phyloP scores from a whole-genome alignment of 2,888 invertebrate species.

The Acrobasis consociella region DNA sequence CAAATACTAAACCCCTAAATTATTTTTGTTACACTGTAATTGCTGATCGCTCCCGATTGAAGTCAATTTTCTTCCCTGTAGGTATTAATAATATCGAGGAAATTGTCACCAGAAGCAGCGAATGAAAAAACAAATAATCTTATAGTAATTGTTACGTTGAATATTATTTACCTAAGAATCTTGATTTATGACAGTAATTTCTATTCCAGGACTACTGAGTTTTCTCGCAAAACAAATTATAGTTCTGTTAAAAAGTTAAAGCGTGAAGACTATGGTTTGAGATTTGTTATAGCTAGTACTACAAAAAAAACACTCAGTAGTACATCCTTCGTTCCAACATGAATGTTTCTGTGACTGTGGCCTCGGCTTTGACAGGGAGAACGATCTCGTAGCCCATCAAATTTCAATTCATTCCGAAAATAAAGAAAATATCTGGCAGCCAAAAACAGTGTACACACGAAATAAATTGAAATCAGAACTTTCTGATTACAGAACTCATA shows the following conservation, averaged over 20 bases:
- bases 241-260: constrained; percentile 1
- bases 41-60: too few relatives aligned
- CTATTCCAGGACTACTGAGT: constrained; percentile 13
- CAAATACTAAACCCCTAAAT: too few relatives aligned
- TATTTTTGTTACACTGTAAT: too few relatives aligned
- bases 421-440: constrained; percentile 22
- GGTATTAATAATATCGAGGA: too few relatives aligned
- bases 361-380: constrained; percentile 42
- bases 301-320: constrained; percentile 41
- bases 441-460: constrained; percentile 17
- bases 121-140: too few relatives aligned
- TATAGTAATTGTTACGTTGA: too few relatives aligned
- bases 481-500: background rate
- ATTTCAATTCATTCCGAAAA: constrained; percentile 40
- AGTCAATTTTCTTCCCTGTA: too few relatives aligned
- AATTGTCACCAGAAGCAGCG: too few relatives aligned
- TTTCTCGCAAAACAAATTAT: background rate
- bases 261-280: constrained; percentile 23
- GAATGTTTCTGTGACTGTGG: constrained; percentile 56
- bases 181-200: background rate
- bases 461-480: constrained; percentile 25
- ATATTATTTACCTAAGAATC: too few relatives aligned
- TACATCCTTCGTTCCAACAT: constrained; percentile 47
- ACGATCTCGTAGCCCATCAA: constrained; percentile 43
- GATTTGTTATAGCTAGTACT: constrained; percentile 33